A percentile compares a stretch with the other conserved stretches of the same genome.
Conservation (phyloP, 2,797 vertebrate genomes). For the Apodemus agrarius region DNA sequence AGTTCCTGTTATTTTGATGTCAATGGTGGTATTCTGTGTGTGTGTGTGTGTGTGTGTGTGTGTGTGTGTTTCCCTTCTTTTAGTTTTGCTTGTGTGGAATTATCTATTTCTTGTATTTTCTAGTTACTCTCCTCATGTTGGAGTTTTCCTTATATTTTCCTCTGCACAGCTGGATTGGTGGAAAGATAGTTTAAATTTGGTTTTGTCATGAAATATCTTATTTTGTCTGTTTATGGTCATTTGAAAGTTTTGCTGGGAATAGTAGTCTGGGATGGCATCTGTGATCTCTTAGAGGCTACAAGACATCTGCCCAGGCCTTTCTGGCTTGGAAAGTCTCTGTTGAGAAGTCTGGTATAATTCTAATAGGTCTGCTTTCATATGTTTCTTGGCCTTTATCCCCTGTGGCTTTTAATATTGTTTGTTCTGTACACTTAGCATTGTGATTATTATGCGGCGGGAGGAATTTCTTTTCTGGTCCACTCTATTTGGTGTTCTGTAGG, state of each 20-base stretch:
- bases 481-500: neutral
- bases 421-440: neutral
- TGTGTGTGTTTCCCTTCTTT: no score
- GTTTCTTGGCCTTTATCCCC: neutral
- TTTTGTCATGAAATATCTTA: neutral
- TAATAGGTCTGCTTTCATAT: neutral
- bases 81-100: no score
- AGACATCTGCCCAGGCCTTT: neutral
- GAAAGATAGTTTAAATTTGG: neutral
- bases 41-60: no score
- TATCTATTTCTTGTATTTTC: no score
- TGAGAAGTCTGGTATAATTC: neutral
- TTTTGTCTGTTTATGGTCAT: neutral
- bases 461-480: neutral
- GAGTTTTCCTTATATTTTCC: neutral
- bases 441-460: neutral
- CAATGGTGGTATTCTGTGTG: neutral
- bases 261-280: neutral
- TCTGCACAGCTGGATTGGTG: neutral
- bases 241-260: neutral
- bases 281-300: neutral
- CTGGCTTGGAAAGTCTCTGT: neutral
- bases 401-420: neutral
- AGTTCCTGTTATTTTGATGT: neutral
- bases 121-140: neutral